Evolutionary conservation across 2,113 vertebrate genomes (phyloP), one percentile per base, ranked within the genome.

Genomic region (Sinocyclocheilus maitianheensis): DNA sequence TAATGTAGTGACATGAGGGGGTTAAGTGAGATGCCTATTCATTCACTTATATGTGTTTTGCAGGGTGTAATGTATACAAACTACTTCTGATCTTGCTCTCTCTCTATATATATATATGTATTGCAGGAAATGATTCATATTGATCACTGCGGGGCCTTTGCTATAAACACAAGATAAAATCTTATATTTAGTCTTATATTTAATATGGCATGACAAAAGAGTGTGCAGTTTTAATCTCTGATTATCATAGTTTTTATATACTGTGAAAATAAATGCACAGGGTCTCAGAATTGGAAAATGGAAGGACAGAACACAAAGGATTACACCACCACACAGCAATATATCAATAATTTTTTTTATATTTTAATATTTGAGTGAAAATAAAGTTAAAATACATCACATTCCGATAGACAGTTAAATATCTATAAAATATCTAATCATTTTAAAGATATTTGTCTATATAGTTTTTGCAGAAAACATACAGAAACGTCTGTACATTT

Each of bases 1-100:
- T 88, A 77, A 88, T 82, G 46, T 30, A 88, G 78, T 77, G 78
- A 76, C 63, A 72, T 74, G 43, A 76, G 48, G 55, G 51, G 37
- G 40, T 81, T 60, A 30, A 69, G 20, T 26, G 71, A 71, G 55
- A 55, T 75, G 55, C 55, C 69, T 82, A 22, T 55, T 85, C 60
- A 58, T 84, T 87, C 58, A 84, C 51, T 78, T 40, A 16, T n/a
- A 30, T 16, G 26, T 4, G 22, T 8, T 53, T 37, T 43, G 51
- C 18, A 80, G 12, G 37, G 9, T 40, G 11, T 26, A n/a, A 46
- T 81, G 79, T 18, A 48, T 24, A 48, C 75, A 75, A 48, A 55
- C 14, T 30, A 1, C 48, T 18, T 74, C 24, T 77, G 14, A 75
- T 48, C 72, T 46, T 13, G 0, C 11, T 48, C 20, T 75, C 9